A percentile compares a stretch with the other conserved stretches of the same genome.
These are phyloP conservation scores for Drosophila grimshawi DNA, from an alignment of 1,140 invertebrate genomes.

Conservation along the genomic window DNA sequence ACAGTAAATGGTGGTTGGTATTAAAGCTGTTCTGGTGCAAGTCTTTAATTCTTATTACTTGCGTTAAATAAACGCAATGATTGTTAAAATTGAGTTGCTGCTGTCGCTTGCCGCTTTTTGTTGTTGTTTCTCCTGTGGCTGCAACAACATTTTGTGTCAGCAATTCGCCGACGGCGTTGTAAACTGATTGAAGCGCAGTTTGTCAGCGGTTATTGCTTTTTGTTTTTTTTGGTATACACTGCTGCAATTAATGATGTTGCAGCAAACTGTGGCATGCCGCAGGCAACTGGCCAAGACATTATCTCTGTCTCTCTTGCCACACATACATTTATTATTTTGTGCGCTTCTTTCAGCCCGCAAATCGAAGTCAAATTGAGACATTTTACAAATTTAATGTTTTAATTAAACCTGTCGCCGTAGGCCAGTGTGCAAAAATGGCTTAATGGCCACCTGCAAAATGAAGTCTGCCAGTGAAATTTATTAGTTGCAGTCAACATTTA, in stretches of 20 bases:
- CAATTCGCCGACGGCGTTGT: slow-evolving; percentile 41
- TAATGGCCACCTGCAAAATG: slow-evolving; percentile 33
- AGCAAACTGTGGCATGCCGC: slow-evolving; percentile 27
- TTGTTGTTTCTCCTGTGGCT: slow-evolving; percentile 12
- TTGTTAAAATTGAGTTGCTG: slow-evolving; percentile 59
- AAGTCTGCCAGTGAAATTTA: slow-evolving; percentile 35
- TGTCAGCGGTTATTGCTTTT: slow-evolving; percentile 24
- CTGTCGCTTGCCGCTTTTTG: slow-evolving; percentile 23
- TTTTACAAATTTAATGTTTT: slow-evolving; percentile 49
- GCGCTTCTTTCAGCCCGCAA: not conserved
- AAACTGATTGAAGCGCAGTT: slow-evolving; percentile 43
- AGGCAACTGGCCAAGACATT: slow-evolving; percentile 21
- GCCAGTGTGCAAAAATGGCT: slow-evolving; percentile 21
- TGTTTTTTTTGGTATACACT: not conserved
- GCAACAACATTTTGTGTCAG: slow-evolving; percentile 42
- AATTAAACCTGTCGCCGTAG: slow-evolving; percentile 24
- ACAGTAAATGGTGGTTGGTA: slow-evolving; percentile 16
- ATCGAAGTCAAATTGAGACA: slow-evolving; percentile 26
- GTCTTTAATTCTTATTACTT: slow-evolving; percentile 46
- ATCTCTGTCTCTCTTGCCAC: not conserved
- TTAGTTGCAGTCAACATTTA: slow-evolving; percentile 38
- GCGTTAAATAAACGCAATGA: slow-evolving; percentile 51
- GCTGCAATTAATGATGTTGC: slow-evolving; percentile 48
- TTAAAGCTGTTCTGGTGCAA: slow-evolving; percentile 7
- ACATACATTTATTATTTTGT: not conserved